Percentiles rank a stretch among this genome's conserved stretches.
Evolutionary conservation across 92 coral and sea anemone genomes (phyloP).

Genomic region (Phenganax marumi): DNA sequence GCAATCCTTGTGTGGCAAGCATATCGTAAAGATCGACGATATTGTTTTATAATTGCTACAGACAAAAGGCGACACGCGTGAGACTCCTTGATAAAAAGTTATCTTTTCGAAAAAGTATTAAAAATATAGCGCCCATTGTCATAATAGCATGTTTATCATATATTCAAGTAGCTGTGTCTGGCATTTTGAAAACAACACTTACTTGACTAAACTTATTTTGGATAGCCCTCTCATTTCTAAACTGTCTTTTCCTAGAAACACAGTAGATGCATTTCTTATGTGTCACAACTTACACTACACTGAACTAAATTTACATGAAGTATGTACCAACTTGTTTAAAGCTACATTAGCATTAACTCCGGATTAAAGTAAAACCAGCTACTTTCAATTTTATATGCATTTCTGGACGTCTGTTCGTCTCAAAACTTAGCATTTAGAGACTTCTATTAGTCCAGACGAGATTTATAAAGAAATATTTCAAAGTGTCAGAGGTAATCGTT

Average conservation of each 20-base stretch:
- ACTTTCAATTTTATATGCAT: too few species aligned
- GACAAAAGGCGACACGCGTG: neutral
- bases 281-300: neutral
- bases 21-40: neutral
- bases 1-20: neutral
- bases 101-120: neutral
- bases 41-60: conserved; percentile 3
- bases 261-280: neutral
- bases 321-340: too few species aligned
- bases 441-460: too few species aligned
- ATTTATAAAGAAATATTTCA: too few species aligned
- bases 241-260: neutral
- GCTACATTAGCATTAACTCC: too few species aligned
- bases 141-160: neutral
- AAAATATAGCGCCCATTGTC: conserved; percentile 1
- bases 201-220: neutral
- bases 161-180: neutral
- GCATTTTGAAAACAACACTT: neutral
- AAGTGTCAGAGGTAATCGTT: too few species aligned
- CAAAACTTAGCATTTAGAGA: too few species aligned
- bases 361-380: too few species aligned
- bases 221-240: neutral
- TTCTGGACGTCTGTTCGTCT: too few species aligned
- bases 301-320: neutral
- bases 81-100: neutral